These are phyloP conservation scores for Patiria miniata DNA, from an alignment of 35 echinoderm and acorn worm genomes.

Conservation along the genomic window DNA sequence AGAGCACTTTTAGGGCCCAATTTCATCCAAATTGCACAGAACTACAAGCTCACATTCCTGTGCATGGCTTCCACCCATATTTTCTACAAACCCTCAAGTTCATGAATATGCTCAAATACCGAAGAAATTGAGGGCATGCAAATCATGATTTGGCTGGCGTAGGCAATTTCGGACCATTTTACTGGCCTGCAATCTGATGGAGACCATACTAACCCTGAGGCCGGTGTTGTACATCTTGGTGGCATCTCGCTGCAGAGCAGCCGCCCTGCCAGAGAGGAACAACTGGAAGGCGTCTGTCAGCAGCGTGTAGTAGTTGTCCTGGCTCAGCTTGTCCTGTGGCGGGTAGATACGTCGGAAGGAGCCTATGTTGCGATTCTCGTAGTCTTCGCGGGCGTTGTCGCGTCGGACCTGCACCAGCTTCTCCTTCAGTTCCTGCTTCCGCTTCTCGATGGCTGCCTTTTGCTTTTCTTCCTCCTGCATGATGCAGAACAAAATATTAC, in stretches of 20 bases:
- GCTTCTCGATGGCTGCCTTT: conserved; percentile 74
- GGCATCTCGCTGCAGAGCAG: conserved; percentile 66
- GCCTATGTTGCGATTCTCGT: conserved; percentile 96
- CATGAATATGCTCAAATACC: too few relatives aligned
- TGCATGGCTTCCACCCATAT: too few relatives aligned
- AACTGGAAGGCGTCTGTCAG: conserved; percentile 89
- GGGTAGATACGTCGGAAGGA: conserved; percentile 85
- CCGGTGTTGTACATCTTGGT: conserved; percentile 33
- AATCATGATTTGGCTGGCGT: too few relatives aligned
- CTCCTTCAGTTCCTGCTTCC: conserved; percentile 84
- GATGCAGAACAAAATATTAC: background rate
- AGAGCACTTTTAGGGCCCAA: too few relatives aligned
- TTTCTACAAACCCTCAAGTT: too few relatives aligned
- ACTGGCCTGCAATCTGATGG: too few relatives aligned
- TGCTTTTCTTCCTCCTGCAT: conserved; percentile 80
- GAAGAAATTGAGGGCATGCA: too few relatives aligned
- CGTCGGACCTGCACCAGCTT: conserved; percentile 77
- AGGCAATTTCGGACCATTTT: too few relatives aligned
- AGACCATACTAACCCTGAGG: conserved; percentile 42
- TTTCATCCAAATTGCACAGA: too few relatives aligned
- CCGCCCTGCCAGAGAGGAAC: conserved; percentile 74
- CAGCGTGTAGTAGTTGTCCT: conserved; percentile 73
- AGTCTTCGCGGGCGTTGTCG: conserved; percentile 90
- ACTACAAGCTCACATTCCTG: too few relatives aligned
- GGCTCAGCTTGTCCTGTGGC: conserved; percentile 67